A percentile compares a stretch with the other conserved stretches of the same genome.
These are phyloP conservation scores for Psix sp. DNA, from an alignment of 1,140 invertebrate species.

Conservation along the genomic window DNA sequence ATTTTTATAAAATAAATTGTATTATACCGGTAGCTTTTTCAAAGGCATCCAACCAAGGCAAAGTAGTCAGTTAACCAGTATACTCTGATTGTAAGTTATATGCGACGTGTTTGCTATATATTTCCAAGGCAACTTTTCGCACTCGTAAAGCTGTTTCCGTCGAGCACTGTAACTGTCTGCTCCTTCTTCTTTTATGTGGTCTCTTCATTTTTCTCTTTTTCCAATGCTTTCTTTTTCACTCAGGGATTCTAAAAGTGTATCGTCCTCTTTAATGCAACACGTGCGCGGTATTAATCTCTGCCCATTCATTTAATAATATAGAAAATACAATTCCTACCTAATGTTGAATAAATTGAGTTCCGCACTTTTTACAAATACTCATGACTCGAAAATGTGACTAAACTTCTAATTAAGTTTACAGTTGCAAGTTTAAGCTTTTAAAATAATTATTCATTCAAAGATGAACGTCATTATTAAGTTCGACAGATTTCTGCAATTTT, in stretches of 20 bases:
- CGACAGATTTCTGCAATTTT: no score
- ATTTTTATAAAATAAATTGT: constrained; percentile 58
- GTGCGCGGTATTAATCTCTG: constrained; percentile 66
- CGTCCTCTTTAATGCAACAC: constrained; percentile 64
- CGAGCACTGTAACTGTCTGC: constrained; percentile 54
- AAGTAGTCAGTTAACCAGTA: constrained; percentile 56
- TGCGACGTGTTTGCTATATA: constrained; percentile 76
- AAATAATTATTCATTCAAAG: no score
- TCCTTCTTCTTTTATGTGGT: constrained; percentile 42
- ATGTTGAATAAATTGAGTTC: constrained; percentile 52
- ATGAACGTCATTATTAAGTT: no score
- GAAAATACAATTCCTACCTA: constrained; percentile 52
- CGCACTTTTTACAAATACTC: no score
- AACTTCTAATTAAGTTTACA: no score
- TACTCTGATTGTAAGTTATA: constrained; percentile 77
- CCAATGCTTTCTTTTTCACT: constrained; percentile 61
- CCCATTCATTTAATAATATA: constrained; percentile 58
- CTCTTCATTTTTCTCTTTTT: constrained; percentile 59
- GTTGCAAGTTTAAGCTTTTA: no score
- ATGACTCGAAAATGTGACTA: no score
- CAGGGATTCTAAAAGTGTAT: constrained; percentile 64
- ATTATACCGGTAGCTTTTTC: constrained; percentile 62
- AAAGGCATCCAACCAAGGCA: constrained; percentile 31
- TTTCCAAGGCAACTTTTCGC: constrained; percentile 74
- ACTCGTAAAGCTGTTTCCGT: constrained; percentile 74